phyloP scores from a whole-genome alignment of 2,113 vertebrate species.

The Hipposideros armiger region DNA sequence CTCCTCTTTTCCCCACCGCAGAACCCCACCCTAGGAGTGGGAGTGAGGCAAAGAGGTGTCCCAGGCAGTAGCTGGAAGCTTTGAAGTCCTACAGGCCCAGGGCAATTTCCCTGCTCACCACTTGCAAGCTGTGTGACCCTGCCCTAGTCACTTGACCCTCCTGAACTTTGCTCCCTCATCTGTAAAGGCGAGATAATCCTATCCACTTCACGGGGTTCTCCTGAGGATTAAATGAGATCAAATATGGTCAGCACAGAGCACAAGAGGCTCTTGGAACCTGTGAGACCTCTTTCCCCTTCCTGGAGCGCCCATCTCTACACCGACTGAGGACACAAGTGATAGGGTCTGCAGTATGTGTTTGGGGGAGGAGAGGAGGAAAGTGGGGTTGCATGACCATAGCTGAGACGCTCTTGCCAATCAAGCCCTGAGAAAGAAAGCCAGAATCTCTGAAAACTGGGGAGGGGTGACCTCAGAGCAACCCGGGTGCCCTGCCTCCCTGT shows the following conservation, averaged over 20 bases:
- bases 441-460: neutral
- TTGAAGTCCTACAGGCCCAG: neutral
- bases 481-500: accelerated
- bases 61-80: neutral
- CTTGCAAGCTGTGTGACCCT: slow-evolving; percentile 63
- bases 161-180: slow-evolving; percentile 55
- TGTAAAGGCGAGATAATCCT: slow-evolving; percentile 64
- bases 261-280: neutral
- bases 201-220: slow-evolving; percentile 21
- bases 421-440: neutral
- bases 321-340: no score
- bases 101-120: neutral
- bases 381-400: neutral
- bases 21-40: neutral
- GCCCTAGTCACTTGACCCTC: slow-evolving; percentile 76
- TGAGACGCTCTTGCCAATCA: neutral
- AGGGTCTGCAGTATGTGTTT: no score
- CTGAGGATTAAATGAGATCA: neutral
- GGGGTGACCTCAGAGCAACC: neutral
- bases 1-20: neutral
- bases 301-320: neutral
- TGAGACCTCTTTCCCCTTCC: neutral
- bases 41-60: neutral
- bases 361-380: no score
- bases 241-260: neutral